phyloP scores from a whole-genome alignment of 2,113 vertebrate species.

The Orthonyx spaldingii region DNA sequence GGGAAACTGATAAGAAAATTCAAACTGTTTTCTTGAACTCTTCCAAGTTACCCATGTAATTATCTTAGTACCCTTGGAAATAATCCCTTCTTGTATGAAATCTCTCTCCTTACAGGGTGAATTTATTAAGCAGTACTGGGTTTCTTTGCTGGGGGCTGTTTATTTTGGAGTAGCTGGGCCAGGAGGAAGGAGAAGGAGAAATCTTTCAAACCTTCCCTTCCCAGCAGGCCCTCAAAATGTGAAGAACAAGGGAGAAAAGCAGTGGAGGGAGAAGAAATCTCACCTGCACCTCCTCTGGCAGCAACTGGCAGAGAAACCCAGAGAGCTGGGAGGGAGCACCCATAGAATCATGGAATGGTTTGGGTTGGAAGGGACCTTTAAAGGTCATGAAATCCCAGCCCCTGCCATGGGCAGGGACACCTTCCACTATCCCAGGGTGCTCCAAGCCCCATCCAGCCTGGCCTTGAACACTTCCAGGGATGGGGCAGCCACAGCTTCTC shows the following conservation, averaged over 20 bases:
- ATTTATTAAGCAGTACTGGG: background rate
- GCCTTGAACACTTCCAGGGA: background rate
- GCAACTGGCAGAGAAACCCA: background rate
- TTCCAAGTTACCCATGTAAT: conserved; percentile 53
- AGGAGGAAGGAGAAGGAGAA: background rate
- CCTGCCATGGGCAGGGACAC: no score
- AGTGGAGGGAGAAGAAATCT: background rate
- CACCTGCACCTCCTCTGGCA: background rate
- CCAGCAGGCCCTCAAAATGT: background rate
- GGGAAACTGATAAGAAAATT: conserved; percentile 57
- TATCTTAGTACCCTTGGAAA: conserved; percentile 55
- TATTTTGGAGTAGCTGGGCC: conserved; percentile 38
- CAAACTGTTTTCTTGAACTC: conserved; percentile 52
- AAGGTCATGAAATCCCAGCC: no score
- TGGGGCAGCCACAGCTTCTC: background rate
- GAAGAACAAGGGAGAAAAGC: background rate
- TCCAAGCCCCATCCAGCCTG: background rate
- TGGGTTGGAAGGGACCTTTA: background rate
- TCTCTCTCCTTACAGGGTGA: background rate
- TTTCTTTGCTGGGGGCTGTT: conserved; percentile 37
- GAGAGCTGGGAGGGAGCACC: background rate
- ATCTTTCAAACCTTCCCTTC: background rate
- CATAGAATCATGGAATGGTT: background rate
- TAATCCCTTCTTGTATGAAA: conserved; percentile 15
- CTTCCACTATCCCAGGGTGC: fast-evolving